A percentile compares a stretch with the other conserved stretches of the same genome.
These are phyloP conservation scores for Carollia perspicillata DNA, from an alignment of 2,113 vertebrate genomes.

Conservation along the genomic window DNA sequence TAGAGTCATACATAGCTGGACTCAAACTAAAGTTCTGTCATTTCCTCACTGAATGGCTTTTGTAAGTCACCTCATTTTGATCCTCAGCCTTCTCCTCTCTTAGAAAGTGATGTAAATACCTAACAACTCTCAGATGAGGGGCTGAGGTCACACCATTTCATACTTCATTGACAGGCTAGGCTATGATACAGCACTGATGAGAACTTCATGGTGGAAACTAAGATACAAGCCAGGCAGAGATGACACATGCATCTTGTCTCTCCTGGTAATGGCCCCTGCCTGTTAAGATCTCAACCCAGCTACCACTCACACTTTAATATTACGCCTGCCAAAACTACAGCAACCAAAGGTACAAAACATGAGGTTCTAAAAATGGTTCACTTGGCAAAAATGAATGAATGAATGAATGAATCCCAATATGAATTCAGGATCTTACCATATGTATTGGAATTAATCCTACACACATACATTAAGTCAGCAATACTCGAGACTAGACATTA, in stretches of 20 bases:
- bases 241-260: background rate
- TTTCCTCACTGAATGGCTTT: background rate
- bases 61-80: background rate
- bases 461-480: background rate
- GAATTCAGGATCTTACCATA: background rate
- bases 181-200: background rate
- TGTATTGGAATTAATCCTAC: background rate
- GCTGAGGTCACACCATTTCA: background rate
- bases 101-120: background rate
- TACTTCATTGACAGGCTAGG: background rate
- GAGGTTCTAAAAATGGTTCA: background rate
- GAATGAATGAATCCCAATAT: background rate
- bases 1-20: background rate
- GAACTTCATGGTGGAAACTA: background rate
- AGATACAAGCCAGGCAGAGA: background rate
- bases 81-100: background rate
- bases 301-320: background rate
- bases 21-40: background rate
- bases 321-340: background rate
- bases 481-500: background rate
- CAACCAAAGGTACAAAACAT: background rate
- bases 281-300: background rate
- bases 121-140: background rate
- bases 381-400: background rate
- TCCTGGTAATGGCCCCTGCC: background rate